Conservation (phyloP, 2,113 vertebrate species). For the Loxodonta africana region DNA sequence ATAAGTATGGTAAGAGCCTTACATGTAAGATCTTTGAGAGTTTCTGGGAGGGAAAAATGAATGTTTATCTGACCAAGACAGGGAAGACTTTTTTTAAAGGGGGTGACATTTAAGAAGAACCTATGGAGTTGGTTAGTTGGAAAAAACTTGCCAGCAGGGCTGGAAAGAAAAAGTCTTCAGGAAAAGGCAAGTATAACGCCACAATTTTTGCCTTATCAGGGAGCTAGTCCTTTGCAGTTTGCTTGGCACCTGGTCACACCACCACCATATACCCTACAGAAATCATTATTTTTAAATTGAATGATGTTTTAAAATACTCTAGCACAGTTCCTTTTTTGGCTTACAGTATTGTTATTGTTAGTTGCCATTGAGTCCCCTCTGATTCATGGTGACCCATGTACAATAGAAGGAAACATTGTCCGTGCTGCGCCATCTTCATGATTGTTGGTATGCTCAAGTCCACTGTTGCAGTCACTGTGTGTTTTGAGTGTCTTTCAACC, state of each 20-base stretch:
- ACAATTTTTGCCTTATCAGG: not conserved
- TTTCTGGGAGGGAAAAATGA: not conserved
- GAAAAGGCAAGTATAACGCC: not conserved
- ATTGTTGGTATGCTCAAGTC: no score
- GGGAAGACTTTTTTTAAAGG: not conserved
- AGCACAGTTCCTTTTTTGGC: not conserved
- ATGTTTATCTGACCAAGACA: not conserved
- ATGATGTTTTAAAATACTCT: not conserved
- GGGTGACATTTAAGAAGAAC: constrained; percentile 26
- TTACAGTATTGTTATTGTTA: not conserved
- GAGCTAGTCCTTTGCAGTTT: not conserved
- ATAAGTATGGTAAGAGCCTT: not conserved
- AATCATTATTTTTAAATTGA: not conserved
- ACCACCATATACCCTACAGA: not conserved
- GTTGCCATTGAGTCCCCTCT: not conserved
- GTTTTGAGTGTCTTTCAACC: not conserved
- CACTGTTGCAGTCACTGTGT: not conserved
- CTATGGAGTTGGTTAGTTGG: not conserved
- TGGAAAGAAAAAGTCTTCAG: not conserved
- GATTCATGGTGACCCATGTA: not conserved
- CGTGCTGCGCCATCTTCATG: no score
- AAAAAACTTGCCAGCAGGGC: not conserved
- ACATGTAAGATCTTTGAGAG: not conserved
- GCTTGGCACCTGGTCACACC: not conserved
- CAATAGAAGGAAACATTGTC: not conserved